Base-by-base conservation (phyloP, 2,113 vertebrate species). In the Bambusicola thoracicus region DNA sequence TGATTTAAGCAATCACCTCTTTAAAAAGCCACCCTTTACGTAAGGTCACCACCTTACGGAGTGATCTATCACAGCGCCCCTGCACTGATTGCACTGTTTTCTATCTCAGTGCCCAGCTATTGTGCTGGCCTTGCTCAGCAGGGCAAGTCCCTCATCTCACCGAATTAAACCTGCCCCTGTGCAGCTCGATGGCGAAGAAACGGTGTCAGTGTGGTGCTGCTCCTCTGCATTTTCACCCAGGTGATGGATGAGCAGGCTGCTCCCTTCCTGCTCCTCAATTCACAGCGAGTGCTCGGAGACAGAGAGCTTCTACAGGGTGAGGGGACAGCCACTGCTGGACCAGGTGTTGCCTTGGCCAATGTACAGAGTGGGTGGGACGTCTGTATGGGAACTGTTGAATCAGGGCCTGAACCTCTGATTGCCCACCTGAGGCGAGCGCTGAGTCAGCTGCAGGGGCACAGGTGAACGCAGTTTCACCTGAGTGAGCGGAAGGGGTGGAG, bases 1-100 rank as follows among this genome's bases (percentile, higher is more conserved):
- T 79, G 38, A 85, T 90, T 69, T 85, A 85, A 69, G 73, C 58
- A 80, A 63, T 43, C 7, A 41, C 21, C 41, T 89, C 51, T 90
- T 92, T 43, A 81, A 86, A 89, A 92, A 69, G 17, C 44, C 89
- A 75, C 65, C 41, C 78, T 43, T 49, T 9, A 46, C 8, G 25
- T 29, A 38, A 90, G 63, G 73, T 66, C 93, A 89, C 22, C 34
- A 53, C 51, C 25, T 32, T 38, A 58, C 3, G 11, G 29, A n/a
- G 38, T 6, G 17, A 44, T 80, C 76, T 67, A 27, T 46, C 58
- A 27, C 0, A 3, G 55, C 81, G 87, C 65, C 49, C 12, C 24
- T 51, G 56, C 41, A 30, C 2, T 0, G 2, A 51, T 9, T 58
- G 46, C 34, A 62, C 17, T 0, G 0, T 34, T 63, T 85, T 81